These are phyloP conservation scores for Globicephala melas DNA, from an alignment of 2,113 vertebrate genomes.

Conservation along the genomic window DNA sequence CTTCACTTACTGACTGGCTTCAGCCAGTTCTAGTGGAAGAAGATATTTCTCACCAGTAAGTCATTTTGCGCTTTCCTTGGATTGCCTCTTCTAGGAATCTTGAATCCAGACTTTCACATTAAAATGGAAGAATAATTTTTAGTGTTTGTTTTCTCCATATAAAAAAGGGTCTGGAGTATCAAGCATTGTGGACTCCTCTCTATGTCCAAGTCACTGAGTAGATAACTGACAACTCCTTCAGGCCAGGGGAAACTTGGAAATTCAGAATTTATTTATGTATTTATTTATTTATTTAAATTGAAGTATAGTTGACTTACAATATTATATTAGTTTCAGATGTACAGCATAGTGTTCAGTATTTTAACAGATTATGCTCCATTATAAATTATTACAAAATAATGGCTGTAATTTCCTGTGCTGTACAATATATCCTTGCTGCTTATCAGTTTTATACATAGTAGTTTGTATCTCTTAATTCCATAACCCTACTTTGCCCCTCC, in stretches of 20 bases:
- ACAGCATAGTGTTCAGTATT: background rate
- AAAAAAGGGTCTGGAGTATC: background rate
- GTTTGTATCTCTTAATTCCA: background rate
- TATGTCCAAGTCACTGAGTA: background rate
- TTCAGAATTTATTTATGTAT: background rate
- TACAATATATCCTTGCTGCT: background rate
- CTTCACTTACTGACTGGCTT: background rate
- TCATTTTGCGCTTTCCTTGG: background rate
- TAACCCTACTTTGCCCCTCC: accelerated
- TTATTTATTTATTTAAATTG: background rate
- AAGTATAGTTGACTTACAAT: background rate
- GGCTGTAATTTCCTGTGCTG: background rate
- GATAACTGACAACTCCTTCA: background rate
- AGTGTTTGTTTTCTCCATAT: background rate
- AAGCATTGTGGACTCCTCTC: background rate
- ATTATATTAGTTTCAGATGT: background rate
- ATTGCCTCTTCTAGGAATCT: background rate
- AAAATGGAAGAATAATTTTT: slow-evolving; percentile 20
- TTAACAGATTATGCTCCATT: background rate
- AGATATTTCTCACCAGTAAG: slow-evolving; percentile 24
- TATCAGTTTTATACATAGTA: background rate
- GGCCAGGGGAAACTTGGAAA: background rate
- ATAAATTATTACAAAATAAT: background rate
- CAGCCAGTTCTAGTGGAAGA: background rate
- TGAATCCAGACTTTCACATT: slow-evolving; percentile 32